A percentile compares a stretch with the other conserved stretches of the same genome.
phyloP scores from a whole-genome alignment of 1,140 invertebrate genomes.

The Mylabris phalerata region DNA sequence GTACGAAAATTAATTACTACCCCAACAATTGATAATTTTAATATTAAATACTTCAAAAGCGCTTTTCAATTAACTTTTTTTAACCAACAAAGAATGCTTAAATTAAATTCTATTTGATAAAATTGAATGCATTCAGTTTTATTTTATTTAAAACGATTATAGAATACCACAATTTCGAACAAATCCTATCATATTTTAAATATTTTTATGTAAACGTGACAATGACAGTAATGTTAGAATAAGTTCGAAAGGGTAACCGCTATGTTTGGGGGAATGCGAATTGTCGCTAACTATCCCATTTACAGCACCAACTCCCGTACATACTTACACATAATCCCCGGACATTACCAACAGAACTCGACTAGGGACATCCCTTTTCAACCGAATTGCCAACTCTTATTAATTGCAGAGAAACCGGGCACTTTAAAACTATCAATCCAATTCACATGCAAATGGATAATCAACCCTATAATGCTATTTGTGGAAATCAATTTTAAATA shows the following conservation, averaged over 20 bases:
- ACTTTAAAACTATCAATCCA: too few species aligned
- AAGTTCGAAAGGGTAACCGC: conserved; percentile 38
- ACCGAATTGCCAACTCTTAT: conserved; percentile 1
- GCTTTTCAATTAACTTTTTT: too few species aligned
- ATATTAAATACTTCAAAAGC: too few species aligned
- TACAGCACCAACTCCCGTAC: conserved; percentile 23
- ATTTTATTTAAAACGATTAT: too few species aligned
- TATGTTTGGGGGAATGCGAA: conserved; percentile 40
- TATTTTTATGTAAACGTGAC: conserved; percentile 42
- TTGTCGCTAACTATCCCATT: conserved; percentile 42
- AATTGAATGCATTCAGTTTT: too few species aligned
- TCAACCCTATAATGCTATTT: too few species aligned
- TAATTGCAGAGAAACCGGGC: conserved; percentile 1
- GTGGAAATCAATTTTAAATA: too few species aligned
- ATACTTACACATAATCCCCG: conserved; percentile 34
- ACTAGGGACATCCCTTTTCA: conserved; percentile 5
- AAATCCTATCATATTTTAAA: conserved; percentile 38
- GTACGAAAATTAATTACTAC: conserved; percentile 25
- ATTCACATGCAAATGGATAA: too few species aligned
- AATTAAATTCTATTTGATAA: too few species aligned
- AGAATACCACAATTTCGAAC: neutral
- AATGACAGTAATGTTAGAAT: conserved; percentile 38
- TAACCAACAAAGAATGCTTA: too few species aligned
- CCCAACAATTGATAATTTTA: neutral
- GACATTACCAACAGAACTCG: conserved; percentile 32